Evolutionary conservation across 2,888 invertebrate species (phyloP), one percentile per base, ranked within the genome.

Genomic region (Campoplex nolae): DNA sequence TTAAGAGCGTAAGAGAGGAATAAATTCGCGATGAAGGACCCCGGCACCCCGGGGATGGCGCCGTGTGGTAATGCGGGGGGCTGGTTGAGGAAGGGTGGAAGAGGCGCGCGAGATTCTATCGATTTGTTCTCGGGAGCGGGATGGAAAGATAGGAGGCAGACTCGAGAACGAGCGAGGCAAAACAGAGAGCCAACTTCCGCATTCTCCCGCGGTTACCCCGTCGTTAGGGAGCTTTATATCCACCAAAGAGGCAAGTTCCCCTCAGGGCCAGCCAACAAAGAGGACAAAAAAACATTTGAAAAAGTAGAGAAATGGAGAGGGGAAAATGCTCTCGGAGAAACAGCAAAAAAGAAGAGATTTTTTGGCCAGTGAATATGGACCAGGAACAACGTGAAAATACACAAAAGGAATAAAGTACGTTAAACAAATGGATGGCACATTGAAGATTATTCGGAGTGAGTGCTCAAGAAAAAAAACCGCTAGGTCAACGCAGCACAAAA

Each of bases 81-180:
- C 70, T 68, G 87, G 83, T 74, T 85, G 54, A 82, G 83, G 83
- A 56, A 73, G 88, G 81, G 71, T 83, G 88, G 56, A 81, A 67
- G 67, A 79, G 77, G 79, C 74, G 88, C 87, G 88, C 85, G 89
- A 85, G 88, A 90, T 88, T 90, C 91, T 93, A 93, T 93, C 93
- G 93, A 93, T 93, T 93, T 92, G 91, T 90, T 92, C 92, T 92
- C 91, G 88, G 89, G 89, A 84, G 88, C 89, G 89, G 90, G 89
- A 91, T 91, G 91, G 90, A 90, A 91, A 90, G 88, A 88, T 89
- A 84, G 54, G 79, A 56, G 75, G 76, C 77, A 83, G 83, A 80
- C 76, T 51, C 16, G 88, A 86, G 88, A 88, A 73, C 62, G 76
- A 88, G 88, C 84, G 88, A 88, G 89, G 83, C 89, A 88, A 92